Conservation (phyloP, 2,113 vertebrate species). For the Antechinus flavipes region DNA sequence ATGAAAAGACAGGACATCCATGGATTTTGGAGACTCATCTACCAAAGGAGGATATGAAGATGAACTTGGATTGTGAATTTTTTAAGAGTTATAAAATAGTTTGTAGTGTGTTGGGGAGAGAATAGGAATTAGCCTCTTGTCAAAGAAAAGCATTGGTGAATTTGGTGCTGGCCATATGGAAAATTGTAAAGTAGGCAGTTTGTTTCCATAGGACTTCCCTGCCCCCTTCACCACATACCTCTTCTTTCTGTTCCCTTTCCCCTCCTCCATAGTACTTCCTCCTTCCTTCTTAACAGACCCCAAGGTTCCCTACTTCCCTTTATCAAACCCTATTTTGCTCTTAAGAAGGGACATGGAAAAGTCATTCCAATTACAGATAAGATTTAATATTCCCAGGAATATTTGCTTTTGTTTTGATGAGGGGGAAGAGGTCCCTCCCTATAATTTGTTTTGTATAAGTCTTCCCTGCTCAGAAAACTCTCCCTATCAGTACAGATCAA, state of each 20-base stretch:
- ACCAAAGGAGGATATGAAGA: constrained; percentile 37
- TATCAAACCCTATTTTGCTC: not conserved
- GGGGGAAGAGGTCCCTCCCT: not conserved
- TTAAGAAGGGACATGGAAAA: not conserved
- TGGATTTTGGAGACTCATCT: not conserved
- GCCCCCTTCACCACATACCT: not conserved
- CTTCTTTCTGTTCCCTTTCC: not conserved
- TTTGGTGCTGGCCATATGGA: not conserved
- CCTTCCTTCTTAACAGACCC: not conserved
- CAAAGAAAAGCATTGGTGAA: constrained; percentile 51
- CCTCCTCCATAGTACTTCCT: not conserved
- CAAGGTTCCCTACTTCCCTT: not conserved
- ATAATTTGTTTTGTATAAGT: not conserved
- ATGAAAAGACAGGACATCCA: constrained; percentile 7
- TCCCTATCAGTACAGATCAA: not conserved
- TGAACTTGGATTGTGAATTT: not conserved
- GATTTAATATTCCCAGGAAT: not conserved
- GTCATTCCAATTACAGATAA: not conserved
- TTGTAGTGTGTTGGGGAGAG: constrained; percentile 28
- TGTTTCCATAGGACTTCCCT: not conserved
- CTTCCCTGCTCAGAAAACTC: not conserved
- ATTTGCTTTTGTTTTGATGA: not conserved
- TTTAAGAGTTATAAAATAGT: constrained; percentile 18
- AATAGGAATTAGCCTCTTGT: constrained; percentile 30
- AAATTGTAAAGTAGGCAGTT: not conserved